phyloP scores from a whole-genome alignment of 2,113 vertebrate species.

The Toxotes chatareus region DNA sequence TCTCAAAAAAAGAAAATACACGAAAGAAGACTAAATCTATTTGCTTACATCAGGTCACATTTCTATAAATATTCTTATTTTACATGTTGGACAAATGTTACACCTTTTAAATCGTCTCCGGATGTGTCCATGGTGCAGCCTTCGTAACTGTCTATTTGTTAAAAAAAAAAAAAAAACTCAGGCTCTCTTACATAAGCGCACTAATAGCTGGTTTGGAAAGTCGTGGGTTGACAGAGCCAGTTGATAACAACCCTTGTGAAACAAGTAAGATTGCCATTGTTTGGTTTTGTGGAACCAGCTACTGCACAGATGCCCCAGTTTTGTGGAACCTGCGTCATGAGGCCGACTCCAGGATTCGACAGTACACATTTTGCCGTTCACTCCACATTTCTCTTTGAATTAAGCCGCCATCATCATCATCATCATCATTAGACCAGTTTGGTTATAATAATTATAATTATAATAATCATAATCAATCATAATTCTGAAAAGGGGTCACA shows the following conservation, averaged over 20 bases:
- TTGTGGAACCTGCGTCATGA: slow-evolving; percentile 31
- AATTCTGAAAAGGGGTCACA: not conserved
- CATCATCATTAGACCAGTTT: not conserved
- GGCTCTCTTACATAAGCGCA: slow-evolving; percentile 50
- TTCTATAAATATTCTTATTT: not conserved
- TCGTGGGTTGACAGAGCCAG: slow-evolving; percentile 51
- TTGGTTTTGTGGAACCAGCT: slow-evolving; percentile 34
- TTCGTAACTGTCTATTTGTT: slow-evolving; percentile 13
- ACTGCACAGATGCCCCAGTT: slow-evolving; percentile 30
- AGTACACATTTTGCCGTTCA: not conserved
- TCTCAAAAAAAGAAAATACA: not conserved
- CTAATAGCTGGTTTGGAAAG: slow-evolving; percentile 62
- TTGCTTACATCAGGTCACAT: not conserved
- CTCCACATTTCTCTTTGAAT: slow-evolving; percentile 11
- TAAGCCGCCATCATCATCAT: not conserved
- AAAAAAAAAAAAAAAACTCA: slow-evolving; percentile 8
- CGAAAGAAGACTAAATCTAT: not conserved
- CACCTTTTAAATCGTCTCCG: slow-evolving; percentile 9
- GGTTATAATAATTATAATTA: not conserved
- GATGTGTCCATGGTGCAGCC: not conserved
- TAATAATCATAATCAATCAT: not conserved
- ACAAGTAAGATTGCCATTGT: slow-evolving; percentile 47
- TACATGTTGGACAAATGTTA: not conserved
- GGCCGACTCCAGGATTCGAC: not conserved
- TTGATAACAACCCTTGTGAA: slow-evolving; percentile 60